phyloP scores from a whole-genome alignment of 2,888 invertebrate species.

The Lochmaea crataegi region DNA sequence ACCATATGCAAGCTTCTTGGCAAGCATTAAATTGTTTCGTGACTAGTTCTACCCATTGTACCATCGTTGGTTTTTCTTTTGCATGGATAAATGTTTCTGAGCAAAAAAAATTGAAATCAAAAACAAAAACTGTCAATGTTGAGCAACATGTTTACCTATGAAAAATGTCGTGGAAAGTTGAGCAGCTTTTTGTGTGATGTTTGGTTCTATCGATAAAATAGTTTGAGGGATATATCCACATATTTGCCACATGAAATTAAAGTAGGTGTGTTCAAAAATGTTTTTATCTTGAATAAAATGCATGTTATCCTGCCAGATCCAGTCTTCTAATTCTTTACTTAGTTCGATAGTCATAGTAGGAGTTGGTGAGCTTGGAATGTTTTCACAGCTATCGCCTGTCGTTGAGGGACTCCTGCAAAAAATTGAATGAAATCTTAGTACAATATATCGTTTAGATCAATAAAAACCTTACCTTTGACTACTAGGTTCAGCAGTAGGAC shows the following conservation, averaged over 20 bases:
- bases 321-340: slow-evolving; percentile 86
- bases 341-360: slow-evolving; percentile 67
- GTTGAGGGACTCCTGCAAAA: slow-evolving; percentile 54
- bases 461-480: slow-evolving; percentile 15
- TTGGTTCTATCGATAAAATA: slow-evolving; percentile 79
- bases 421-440: background rate
- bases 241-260: slow-evolving; percentile 97
- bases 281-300: slow-evolving; percentile 95
- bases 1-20: slow-evolving; percentile 90
- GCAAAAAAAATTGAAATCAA: background rate
- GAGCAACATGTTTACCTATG: slow-evolving; percentile 64
- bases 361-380: slow-evolving; percentile 40
- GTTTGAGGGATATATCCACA: slow-evolving; percentile 94
- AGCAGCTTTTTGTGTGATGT: slow-evolving; percentile 87
- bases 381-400: slow-evolving; percentile 54
- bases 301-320: slow-evolving; percentile 98
- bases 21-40: slow-evolving; percentile 96
- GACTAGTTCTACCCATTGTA: slow-evolving; percentile 94
- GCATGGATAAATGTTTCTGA: slow-evolving; percentile 94
- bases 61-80: slow-evolving; percentile 97
- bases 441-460: background rate
- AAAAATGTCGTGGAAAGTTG: slow-evolving; percentile 94
- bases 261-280: slow-evolving; percentile 96
- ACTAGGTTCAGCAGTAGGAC: slow-evolving; percentile 60
- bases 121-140: background rate